These are phyloP conservation scores for Kryphioiulus occultus DNA, from an alignment of 2,888 invertebrate genomes.

Conservation along the genomic window DNA sequence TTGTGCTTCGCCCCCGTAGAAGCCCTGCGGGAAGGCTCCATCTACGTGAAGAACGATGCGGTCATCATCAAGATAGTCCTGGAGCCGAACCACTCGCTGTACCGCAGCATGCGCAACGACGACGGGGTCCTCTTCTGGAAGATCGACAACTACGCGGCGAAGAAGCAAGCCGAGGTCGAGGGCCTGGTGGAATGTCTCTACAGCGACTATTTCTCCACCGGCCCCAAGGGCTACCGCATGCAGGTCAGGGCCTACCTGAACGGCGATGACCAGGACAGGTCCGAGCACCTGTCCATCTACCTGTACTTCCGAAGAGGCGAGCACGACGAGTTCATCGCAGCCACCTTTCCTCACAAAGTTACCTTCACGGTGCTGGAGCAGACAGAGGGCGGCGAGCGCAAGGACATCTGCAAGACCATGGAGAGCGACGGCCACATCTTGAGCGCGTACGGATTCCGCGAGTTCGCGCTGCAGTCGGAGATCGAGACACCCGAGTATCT, in stretches of 20 bases:
- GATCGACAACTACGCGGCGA: neutral
- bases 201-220: conserved; percentile 23
- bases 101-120: no score
- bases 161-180: neutral
- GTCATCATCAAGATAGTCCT: conserved; percentile 19
- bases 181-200: neutral
- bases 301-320: neutral
- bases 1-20: neutral
- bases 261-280: neutral
- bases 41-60: neutral
- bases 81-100: neutral
- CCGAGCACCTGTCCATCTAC: neutral
- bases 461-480: neutral
- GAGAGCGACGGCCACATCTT: neutral
- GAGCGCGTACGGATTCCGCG: neutral
- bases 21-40: neutral
- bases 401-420: conserved; percentile 4
- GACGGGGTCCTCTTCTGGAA: conserved; percentile 25
- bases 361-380: conserved; percentile 27
- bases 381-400: neutral
- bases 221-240: conserved; percentile 32
- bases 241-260: neutral
- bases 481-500: neutral
- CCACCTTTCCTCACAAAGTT: neutral
- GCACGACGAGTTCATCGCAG: neutral